Evolutionary conservation across 2,797 vertebrate genomes (phyloP).

Genomic region (Dermochelys coriacea): DNA sequence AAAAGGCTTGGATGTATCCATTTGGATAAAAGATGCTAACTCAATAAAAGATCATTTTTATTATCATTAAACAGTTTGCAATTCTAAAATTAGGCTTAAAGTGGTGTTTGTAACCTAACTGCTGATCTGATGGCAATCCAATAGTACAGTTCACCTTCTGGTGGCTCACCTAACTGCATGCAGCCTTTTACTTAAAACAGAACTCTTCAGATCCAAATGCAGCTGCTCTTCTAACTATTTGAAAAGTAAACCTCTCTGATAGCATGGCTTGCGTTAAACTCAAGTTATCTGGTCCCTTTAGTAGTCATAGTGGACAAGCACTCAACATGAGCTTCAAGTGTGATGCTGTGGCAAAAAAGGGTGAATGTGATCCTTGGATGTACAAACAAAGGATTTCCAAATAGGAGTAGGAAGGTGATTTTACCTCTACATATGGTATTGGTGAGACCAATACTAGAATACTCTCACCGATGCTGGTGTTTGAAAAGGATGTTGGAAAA

Average conservation of each 20-base stretch:
- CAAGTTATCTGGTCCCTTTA: background rate
- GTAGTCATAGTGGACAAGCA: background rate
- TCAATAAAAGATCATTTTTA: background rate
- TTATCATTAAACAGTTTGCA: background rate
- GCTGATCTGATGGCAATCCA: background rate
- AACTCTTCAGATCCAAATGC: background rate
- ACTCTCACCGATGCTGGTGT: background rate
- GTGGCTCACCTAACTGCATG: background rate
- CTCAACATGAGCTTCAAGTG: background rate
- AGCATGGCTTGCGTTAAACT: background rate
- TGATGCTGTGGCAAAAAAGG: background rate
- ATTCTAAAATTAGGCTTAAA: background rate
- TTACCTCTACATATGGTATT: background rate
- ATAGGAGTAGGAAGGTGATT: background rate
- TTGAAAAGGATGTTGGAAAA: background rate
- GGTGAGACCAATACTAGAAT: background rate
- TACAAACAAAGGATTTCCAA: background rate
- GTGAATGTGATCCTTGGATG: background rate
- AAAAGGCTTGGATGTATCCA: background rate
- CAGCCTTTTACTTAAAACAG: background rate
- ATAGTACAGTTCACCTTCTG: background rate
- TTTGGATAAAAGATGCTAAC: background rate
- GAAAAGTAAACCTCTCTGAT: background rate
- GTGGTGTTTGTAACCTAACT: background rate
- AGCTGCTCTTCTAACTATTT: background rate